Base-by-base conservation (phyloP, 1,140 invertebrate species). In the Achroia grisella region DNA sequence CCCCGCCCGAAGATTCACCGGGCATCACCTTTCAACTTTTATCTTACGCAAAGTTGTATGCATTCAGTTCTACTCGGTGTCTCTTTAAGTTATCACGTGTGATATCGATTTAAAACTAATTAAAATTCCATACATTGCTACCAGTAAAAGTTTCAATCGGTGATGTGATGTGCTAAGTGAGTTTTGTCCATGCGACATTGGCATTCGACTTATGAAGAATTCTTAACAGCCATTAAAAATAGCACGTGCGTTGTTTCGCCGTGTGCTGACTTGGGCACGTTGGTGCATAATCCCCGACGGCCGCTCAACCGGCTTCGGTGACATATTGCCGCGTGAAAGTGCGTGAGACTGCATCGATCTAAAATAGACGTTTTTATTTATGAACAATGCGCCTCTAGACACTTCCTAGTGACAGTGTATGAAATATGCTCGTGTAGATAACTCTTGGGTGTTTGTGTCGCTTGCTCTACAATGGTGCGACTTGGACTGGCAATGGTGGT, bases 401-500 rank as follows among this genome's bases (percentile, higher is more conserved):
- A 44, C 45, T 62, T 62, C 58, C 58, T 51, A 46, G 53, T 44
- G 55, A 17, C 47, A 42, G 39, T 45, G 48, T 41, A 31, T 44
- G 41, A 39, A 11, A 31, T 44, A 50, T 44, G 39, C 23, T 23
- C 35, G 35, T 29, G 12, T 49, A 23, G 23, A 29, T 8, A 23
- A 28, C 6, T 23, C 17, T 23, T 23, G 2, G 15, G 37, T 28
- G 10, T 14, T 9, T 34, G 40, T 47, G 12, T 45, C 32, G 32
- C 47, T 40, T 33, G 49, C 17, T 23, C 36, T 35, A 71, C 46
- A 34, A 82, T 84, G 80, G 80, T 81, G 34, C 65, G 65, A n/a
- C 44, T 84, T 33, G 72, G 80, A 4, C 45, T 84, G 33, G 77
- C 80, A 44, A 84, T 84, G 77, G 76, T 81, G 35, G 77, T 82